phyloP scores from a whole-genome alignment of 2,113 vertebrate genomes.

The Labeo rohita region DNA sequence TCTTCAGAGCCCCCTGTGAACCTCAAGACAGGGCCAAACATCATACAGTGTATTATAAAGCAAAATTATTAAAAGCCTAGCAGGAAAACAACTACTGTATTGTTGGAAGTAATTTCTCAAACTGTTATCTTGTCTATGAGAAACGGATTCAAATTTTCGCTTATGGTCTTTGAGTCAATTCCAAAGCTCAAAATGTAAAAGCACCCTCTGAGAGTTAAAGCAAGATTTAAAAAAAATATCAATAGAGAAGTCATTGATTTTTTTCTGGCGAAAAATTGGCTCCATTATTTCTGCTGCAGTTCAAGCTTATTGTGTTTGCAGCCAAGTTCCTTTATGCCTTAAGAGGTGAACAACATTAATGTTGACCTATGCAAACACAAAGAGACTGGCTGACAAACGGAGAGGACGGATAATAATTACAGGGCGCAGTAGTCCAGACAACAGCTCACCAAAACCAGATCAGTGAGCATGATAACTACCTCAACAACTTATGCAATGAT shows the following conservation, averaged over 20 bases:
- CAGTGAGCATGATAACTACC: constrained; percentile 57
- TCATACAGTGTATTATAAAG: background rate
- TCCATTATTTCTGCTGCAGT: background rate
- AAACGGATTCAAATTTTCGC: background rate
- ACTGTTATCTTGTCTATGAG: constrained; percentile 14
- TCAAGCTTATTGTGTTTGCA: constrained; percentile 17
- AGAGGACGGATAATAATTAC: constrained; percentile 59
- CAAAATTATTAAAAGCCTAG: constrained; percentile 5
- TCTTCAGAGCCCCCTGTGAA: background rate
- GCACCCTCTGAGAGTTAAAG: constrained; percentile 6
- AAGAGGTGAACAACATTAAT: constrained; percentile 21
- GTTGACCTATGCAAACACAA: constrained; percentile 33
- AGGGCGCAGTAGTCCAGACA: constrained; percentile 45
- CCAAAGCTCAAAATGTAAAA: constrained; percentile 12
- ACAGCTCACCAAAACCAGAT: constrained; percentile 53
- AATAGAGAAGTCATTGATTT: constrained; percentile 10
- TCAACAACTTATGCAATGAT: constrained; percentile 73
- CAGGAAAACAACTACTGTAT: background rate
- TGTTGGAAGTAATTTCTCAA: background rate
- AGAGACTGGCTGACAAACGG: constrained; percentile 24
- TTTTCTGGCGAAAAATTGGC: background rate
- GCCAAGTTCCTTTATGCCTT: background rate
- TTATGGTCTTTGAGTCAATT: constrained; percentile 11
- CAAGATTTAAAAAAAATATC: constrained; percentile 17
- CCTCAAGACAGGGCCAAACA: background rate